These are phyloP conservation scores for Scartelaos histophorus DNA, from an alignment of 2,113 vertebrate species.

Conservation along the genomic window DNA sequence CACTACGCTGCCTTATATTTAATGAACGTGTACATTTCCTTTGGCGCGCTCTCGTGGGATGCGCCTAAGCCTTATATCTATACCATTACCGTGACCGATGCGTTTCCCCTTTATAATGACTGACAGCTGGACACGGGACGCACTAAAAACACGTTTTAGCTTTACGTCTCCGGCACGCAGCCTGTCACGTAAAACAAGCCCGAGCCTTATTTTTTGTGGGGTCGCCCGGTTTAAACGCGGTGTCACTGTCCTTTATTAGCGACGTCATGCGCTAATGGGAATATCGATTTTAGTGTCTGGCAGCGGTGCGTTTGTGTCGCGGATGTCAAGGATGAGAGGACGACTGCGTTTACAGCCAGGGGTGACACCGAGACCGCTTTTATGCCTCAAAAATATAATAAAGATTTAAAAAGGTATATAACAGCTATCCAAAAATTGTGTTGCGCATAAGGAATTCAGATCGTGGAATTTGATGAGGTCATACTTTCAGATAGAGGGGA, in stretches of 20 bases:
- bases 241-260: constrained; percentile 65
- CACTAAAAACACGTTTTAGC: constrained; percentile 5
- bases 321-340: constrained; percentile 30
- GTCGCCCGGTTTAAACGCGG: constrained; percentile 35
- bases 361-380: constrained; percentile 12
- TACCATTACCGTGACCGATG: constrained; percentile 56
- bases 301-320: constrained; percentile 21
- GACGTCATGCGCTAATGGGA: constrained; percentile 66
- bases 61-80: constrained; percentile 30
- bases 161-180: constrained; percentile 29
- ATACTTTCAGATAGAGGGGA: background rate
- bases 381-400: background rate
- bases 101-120: constrained; percentile 43
- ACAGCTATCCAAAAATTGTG: background rate
- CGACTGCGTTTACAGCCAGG: constrained; percentile 26
- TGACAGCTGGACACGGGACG: constrained; percentile 22
- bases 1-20: constrained; percentile 38
- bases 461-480: background rate
- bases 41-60: constrained; percentile 36
- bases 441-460: background rate
- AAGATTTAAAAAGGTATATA: background rate
- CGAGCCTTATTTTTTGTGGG: constrained; percentile 19
- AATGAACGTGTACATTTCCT: constrained; percentile 47
- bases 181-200: constrained; percentile 35
- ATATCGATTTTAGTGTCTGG: constrained; percentile 65